phyloP scores from a whole-genome alignment of 2,888 invertebrate species.

The Byasa hedistus region DNA sequence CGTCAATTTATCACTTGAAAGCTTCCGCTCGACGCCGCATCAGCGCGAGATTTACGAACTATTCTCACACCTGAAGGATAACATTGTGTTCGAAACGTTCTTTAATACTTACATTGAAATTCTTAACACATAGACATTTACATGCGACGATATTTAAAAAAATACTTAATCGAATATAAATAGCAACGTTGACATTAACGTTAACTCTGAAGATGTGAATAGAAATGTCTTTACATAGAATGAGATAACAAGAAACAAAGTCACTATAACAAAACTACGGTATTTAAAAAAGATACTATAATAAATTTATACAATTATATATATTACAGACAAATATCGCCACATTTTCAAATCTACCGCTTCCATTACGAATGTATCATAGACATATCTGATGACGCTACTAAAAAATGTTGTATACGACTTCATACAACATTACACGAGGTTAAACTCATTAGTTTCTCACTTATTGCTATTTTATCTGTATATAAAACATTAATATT shows the following conservation, averaged over 20 bases:
- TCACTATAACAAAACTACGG: no score
- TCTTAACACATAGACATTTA: background rate
- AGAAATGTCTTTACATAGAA: no score
- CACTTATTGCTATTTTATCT: constrained; percentile 22
- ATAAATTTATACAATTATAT: no score
- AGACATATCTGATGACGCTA: constrained; percentile 32
- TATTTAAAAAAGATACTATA: no score
- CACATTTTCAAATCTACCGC: no score
- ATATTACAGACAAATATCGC: no score
- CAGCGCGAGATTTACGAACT: constrained; percentile 44
- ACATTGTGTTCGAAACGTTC: constrained; percentile 11
- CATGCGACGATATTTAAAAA: no score
- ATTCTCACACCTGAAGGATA: constrained; percentile 30
- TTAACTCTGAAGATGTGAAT: no score
- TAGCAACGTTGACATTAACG: no score
- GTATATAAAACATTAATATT: constrained; percentile 23
- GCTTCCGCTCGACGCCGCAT: constrained; percentile 67
- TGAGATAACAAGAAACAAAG: no score
- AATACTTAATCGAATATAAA: no score
- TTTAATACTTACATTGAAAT: constrained; percentile 17
- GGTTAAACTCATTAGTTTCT: constrained; percentile 27
- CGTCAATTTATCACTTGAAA: constrained; percentile 77
- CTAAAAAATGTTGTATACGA: constrained; percentile 44
- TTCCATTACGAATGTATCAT: background rate
- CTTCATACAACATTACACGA: constrained; percentile 35